Base-by-base conservation (phyloP, 2,797 vertebrate species). In the Sarcophilus harrisii region DNA sequence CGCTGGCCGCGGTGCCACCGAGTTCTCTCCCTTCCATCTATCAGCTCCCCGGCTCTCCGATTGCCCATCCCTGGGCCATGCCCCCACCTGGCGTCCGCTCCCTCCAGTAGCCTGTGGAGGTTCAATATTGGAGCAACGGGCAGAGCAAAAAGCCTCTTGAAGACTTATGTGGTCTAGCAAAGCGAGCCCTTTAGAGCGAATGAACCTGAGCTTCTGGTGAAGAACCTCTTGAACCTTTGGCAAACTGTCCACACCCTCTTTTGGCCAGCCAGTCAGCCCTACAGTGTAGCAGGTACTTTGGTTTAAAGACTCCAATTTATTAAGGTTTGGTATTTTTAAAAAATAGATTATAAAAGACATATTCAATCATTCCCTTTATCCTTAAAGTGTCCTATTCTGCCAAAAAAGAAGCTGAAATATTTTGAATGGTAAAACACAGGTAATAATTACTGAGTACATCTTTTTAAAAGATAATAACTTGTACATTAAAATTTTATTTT, bases 41-140 rank as follows among this genome's bases (percentile, higher is more conserved):
- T 5, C 16, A 21, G 5, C 38, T 49, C 10, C 13, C 57, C 0
- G 18, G 81, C 90, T 59, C 58, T 0, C 29, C 12, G 4, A 2
- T 49, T 81, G 66, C 24, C 4, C 1, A 30, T 55, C 16, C n/a
- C 27, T 0, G 0, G 4, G 0, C 32, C 0, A 29, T 27, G 0
- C 0, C 27, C 59, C 16, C 45, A 66, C 18, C 0, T 0, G 18
- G 4, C 59, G 0, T 58, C 32, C 38, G 57, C 30, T 13, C 13
- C 21, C 29, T 49, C 10, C 27, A 9, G 66, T 18, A 24, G 18
- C 0, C 66, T 24, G 66, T 38, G 66, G 66, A 45, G 18, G 38
- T 24, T 24, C n/a, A 38, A 81, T 81, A 29, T 81, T 10, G n/a
- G 66, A 81, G 45, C 18, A 38, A 9, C 54, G 8, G 18, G 45